These are phyloP conservation scores for Acrobeloides nanus DNA, from an alignment of 2,888 invertebrate genomes.

Conservation along the genomic window DNA sequence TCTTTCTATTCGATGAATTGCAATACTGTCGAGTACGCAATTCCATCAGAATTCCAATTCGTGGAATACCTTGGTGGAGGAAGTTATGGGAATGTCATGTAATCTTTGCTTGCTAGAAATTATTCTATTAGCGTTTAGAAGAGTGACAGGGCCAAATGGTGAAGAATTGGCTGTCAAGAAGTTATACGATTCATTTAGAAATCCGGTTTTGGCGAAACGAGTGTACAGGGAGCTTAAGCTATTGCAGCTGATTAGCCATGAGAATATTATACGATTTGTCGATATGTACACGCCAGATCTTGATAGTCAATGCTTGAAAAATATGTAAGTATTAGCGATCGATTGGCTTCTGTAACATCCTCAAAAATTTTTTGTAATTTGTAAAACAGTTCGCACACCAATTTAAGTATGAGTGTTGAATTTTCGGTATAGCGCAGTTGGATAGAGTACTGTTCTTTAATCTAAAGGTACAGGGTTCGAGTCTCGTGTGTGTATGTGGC, in stretches of 20 bases:
- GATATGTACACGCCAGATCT: slow-evolving; percentile 44
- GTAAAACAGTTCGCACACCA: no score
- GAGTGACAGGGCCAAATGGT: background rate
- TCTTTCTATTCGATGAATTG: slow-evolving; percentile 21
- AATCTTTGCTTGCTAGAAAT: slow-evolving; percentile 11
- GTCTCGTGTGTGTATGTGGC: no score
- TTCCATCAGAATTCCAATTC: slow-evolving; percentile 24
- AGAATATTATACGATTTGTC: slow-evolving; percentile 72
- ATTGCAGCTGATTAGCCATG: slow-evolving; percentile 96
- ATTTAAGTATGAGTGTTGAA: no score
- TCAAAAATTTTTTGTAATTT: slow-evolving; percentile 2
- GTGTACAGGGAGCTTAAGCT: slow-evolving; percentile 90
- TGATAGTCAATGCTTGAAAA: slow-evolving; percentile 31
- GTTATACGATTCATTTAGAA: slow-evolving; percentile 24
- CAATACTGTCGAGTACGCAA: slow-evolving; percentile 34
- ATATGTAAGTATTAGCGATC: slow-evolving; percentile 35
- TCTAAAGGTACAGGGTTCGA: no score
- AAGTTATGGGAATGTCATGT: slow-evolving; percentile 49
- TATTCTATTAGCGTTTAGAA: slow-evolving; percentile 5
- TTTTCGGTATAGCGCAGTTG: no score
- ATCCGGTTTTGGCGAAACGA: slow-evolving; percentile 68
- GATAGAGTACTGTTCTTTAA: no score
- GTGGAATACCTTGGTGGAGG: slow-evolving; percentile 42
- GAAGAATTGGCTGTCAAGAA: slow-evolving; percentile 45
- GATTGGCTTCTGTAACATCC: background rate